Percentiles rank a stretch among this genome's conserved stretches.
Conservation (phyloP, 2,797 vertebrate species). For the Crocidura indochinensis region DNA sequence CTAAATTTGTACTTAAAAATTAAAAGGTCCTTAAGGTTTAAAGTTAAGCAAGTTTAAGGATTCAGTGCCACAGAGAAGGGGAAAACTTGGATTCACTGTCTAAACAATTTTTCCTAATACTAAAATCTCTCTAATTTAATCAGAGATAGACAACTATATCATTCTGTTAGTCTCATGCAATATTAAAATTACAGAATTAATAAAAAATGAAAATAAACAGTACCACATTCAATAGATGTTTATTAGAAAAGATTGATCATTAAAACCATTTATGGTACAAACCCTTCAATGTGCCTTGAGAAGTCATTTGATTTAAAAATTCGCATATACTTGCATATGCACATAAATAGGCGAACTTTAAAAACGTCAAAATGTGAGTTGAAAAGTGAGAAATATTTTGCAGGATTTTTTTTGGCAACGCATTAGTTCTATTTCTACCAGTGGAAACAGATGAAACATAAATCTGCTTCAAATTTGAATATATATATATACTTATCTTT, state of each 20-base stretch:
- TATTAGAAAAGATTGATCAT: neutral
- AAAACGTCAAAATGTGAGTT: conserved; percentile 39
- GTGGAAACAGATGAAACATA: neutral
- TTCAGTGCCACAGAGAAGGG: neutral
- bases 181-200: neutral
- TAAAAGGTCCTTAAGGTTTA: neutral
- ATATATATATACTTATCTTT: neutral
- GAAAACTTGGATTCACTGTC: neutral
- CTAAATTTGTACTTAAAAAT: neutral
- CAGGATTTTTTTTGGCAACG: neutral
- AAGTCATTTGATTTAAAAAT: conserved; percentile 12
- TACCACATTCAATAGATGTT: neutral
- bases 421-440: conserved; percentile 8
- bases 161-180: neutral
- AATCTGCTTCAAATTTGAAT: neutral
- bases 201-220: neutral
- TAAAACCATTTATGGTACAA: neutral
- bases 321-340: neutral
- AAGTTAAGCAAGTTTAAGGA: neutral
- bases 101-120: neutral
- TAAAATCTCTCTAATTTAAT: neutral
- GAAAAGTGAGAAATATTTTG: neutral
- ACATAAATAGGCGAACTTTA: neutral
- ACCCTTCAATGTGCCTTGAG: neutral
- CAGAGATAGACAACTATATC: neutral